Base-by-base conservation (phyloP, 2,888 invertebrate species). In the Odontothrips loti region DNA sequence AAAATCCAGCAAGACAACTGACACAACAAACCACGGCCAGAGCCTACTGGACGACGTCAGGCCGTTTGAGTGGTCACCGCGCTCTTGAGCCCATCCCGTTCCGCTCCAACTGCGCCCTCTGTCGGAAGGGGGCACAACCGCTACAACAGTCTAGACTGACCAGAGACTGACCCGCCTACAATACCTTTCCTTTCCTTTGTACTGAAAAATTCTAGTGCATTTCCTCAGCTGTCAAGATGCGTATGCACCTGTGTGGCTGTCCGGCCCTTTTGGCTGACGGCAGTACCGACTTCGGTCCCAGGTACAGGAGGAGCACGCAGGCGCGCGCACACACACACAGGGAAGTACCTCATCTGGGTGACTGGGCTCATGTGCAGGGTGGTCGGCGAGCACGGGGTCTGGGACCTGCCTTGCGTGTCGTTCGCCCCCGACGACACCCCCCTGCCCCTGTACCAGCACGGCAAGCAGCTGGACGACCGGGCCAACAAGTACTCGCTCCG, bases 11-110 rank as follows among this genome's bases (percentile, higher is more conserved):
- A 12, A 75, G 68, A 75, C 23, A 75, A 75, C 68, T 75, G 68
- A 75, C 68, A 75, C 68, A 75, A 75, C 68, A 75, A 75, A 75
- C n/a, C 68, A 75, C 68, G 27, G 68, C n/a, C 68, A 75, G 23
- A 27, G 68, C 68, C 68, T 27, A 23, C 68, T 75, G 23, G 12
- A 75, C 23, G 68, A 75, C 68, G 68, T 75, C 12, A 27, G 27
- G 27, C 27, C 6, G 34, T 43, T 43, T 43, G 2, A 43, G 34
- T 43, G 34, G 11, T 58, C 58, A 58, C 58, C 58, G 58, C 58
- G 20, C 15, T 8, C 12, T n/a, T 58, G 58, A 58, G 17, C 58
- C 11, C 20, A 20, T 58, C 58, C 58, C 34, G 34, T 43, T 43
- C 34, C 34, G 34, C 34, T 43, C 34, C 34, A 43, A 43, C 15